Conservation (phyloP, 2,888 invertebrate genomes). For the Caenorhabditis wallacei region DNA sequence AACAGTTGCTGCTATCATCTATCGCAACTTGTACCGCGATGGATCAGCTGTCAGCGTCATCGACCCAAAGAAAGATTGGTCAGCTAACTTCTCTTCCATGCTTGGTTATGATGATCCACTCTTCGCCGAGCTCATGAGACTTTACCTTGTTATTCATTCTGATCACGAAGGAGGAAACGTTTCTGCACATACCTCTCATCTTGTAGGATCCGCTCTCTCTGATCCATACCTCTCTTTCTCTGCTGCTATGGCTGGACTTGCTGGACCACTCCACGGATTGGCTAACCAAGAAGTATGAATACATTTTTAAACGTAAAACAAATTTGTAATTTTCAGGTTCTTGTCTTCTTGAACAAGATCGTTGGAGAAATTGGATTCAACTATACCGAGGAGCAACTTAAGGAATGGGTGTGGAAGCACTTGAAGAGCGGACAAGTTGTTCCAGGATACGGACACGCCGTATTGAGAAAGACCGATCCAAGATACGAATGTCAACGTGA, state of each 20-base stretch:
- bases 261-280: conserved; percentile 95
- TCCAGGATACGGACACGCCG: conserved; percentile 97
- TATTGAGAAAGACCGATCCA: conserved; percentile 95
- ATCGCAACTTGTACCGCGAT: conserved; percentile 92
- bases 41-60: conserved; percentile 93
- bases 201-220: conserved; percentile 94
- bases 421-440: conserved; percentile 96
- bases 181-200: conserved; percentile 94
- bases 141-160: conserved; percentile 90
- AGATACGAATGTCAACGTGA: conserved; percentile 94
- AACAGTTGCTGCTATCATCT: conserved; percentile 94
- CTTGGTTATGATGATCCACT: conserved; percentile 90
- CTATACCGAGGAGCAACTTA: conserved; percentile 92
- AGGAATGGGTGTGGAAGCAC: conserved; percentile 98
- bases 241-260: conserved; percentile 94
- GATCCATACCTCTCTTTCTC: conserved; percentile 94
- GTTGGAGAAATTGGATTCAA: conserved; percentile 90
- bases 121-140: conserved; percentile 93
- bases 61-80: conserved; percentile 92
- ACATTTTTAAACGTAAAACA: background rate
- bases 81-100: conserved; percentile 93
- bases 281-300: conserved; percentile 91
- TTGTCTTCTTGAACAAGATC: conserved; percentile 94
- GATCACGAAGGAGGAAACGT: conserved; percentile 95
- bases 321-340: conserved; percentile 86